These are phyloP conservation scores for Palythoa heliodiscus DNA, from an alignment of 92 coral and sea anemone species.

Conservation along the genomic window DNA sequence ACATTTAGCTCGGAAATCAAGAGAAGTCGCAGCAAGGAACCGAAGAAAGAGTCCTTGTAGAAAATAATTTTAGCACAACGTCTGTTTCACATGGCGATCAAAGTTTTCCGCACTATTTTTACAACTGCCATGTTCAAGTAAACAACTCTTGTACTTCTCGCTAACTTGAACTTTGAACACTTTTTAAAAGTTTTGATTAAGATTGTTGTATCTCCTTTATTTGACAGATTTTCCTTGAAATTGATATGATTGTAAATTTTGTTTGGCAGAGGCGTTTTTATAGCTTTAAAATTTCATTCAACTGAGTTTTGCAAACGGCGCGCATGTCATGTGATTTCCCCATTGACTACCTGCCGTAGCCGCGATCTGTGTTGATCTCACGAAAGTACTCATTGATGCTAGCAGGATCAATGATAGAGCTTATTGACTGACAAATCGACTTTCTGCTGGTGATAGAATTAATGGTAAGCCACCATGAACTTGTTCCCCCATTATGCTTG, in stretches of 20 bases:
- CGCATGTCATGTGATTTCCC: too few relatives aligned
- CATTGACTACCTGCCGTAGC: too few relatives aligned
- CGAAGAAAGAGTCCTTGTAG: constrained; percentile 16
- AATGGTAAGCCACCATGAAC: too few relatives aligned
- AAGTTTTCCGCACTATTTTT: neutral
- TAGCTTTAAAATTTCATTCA: too few relatives aligned
- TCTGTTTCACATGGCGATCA: constrained; percentile 27
- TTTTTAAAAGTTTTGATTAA: constrained; percentile 5
- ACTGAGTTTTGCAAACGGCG: too few relatives aligned
- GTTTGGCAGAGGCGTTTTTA: neutral
- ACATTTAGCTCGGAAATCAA: neutral
- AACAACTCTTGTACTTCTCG: constrained; percentile 1
- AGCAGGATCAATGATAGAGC: too few relatives aligned
- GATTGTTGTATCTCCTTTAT: neutral
- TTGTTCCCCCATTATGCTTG: too few relatives aligned
- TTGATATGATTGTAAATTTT: neutral
- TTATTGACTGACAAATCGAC: too few relatives aligned
- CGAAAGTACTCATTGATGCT: too few relatives aligned
- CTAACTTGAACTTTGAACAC: neutral
- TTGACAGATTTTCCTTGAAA: too few relatives aligned
- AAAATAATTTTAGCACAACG: constrained; percentile 29
- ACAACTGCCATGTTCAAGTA: constrained; percentile 28
- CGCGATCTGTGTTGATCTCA: too few relatives aligned
- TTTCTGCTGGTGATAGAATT: too few relatives aligned
- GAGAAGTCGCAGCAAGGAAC: neutral